These are phyloP conservation scores for Carcina quercana DNA, from an alignment of 2,888 invertebrate genomes.

Conservation along the genomic window DNA sequence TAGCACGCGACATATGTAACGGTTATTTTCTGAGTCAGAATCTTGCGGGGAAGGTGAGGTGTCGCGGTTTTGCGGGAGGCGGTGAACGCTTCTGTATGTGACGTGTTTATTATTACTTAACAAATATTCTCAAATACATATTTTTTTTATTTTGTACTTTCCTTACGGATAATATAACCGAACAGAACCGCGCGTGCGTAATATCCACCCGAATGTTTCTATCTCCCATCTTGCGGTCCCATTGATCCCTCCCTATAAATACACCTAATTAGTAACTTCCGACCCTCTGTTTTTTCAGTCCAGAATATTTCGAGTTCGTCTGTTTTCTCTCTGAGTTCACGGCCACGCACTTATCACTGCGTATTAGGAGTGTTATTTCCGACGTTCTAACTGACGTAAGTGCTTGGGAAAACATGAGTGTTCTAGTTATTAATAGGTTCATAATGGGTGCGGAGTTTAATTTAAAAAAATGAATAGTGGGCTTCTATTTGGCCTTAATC, in stretches of 20 bases:
- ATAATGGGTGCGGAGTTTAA: too few relatives aligned
- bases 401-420: background rate
- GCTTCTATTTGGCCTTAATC: too few relatives aligned
- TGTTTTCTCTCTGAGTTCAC: slow-evolving; percentile 29
- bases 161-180: background rate
- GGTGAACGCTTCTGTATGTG: too few relatives aligned
- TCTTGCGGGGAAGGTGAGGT: too few relatives aligned
- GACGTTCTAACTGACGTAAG: background rate
- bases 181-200: background rate
- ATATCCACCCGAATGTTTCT: slow-evolving; percentile 15
- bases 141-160: background rate
- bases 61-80: too few relatives aligned
- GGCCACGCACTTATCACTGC: slow-evolving; percentile 6
- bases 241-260: slow-evolving; percentile 23
- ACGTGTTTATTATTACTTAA: too few relatives aligned
- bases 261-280: slow-evolving; percentile 35
- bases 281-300: slow-evolving; percentile 27
- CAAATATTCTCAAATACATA: too few relatives aligned
- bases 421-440: too few relatives aligned
- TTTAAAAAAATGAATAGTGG: too few relatives aligned
- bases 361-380: slow-evolving; percentile 4
- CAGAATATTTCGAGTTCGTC: slow-evolving; percentile 21
- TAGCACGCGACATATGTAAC: too few relatives aligned
- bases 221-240: slow-evolving; percentile 20
- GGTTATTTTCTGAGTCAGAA: too few relatives aligned